A percentile compares a stretch with the other conserved stretches of the same genome.
These are phyloP conservation scores for Heliconius charithonia DNA, from an alignment of 2,888 invertebrate genomes.

Conservation along the genomic window DNA sequence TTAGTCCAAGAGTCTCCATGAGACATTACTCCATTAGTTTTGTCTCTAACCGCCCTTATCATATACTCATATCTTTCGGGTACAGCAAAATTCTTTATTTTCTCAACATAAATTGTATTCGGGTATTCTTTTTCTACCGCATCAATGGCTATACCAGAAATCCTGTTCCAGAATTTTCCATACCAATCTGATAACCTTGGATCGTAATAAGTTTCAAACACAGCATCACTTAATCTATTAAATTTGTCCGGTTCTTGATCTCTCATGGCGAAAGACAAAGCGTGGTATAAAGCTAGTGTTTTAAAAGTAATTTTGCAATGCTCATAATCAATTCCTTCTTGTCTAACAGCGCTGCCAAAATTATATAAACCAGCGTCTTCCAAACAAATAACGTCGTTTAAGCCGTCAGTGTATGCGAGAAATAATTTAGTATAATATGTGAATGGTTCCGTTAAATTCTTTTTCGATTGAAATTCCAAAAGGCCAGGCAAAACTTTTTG, in stretches of 20 bases:
- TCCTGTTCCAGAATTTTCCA: slow-evolving; percentile 74
- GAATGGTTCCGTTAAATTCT: slow-evolving; percentile 75
- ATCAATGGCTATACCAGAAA: slow-evolving; percentile 83
- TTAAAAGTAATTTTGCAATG: slow-evolving; percentile 80
- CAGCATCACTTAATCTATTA: slow-evolving; percentile 61
- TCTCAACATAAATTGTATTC: slow-evolving; percentile 81
- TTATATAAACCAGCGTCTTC: slow-evolving; percentile 79
- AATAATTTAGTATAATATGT: slow-evolving; percentile 78
- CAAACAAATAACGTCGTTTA: slow-evolving; percentile 81
- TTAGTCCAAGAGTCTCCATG: slow-evolving; percentile 91
- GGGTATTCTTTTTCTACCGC: slow-evolving; percentile 87
- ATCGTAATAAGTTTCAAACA: slow-evolving; percentile 85
- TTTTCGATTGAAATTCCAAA: slow-evolving; percentile 71
- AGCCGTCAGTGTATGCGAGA: slow-evolving; percentile 76
- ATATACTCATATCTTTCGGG: slow-evolving; percentile 80
- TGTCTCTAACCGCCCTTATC: slow-evolving; percentile 67
- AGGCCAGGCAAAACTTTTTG: slow-evolving; percentile 75
- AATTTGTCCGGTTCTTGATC: slow-evolving; percentile 81
- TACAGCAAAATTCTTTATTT: slow-evolving; percentile 80
- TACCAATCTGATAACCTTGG: slow-evolving; percentile 84
- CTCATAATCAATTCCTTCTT: slow-evolving; percentile 78
- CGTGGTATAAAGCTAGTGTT: slow-evolving; percentile 84
- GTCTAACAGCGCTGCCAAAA: slow-evolving; percentile 74
- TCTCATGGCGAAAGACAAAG: slow-evolving; percentile 83
- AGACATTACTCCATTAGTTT: slow-evolving; percentile 83